Base-by-base conservation (phyloP, 2,113 vertebrate genomes). In the Dasyprocta punctata region DNA sequence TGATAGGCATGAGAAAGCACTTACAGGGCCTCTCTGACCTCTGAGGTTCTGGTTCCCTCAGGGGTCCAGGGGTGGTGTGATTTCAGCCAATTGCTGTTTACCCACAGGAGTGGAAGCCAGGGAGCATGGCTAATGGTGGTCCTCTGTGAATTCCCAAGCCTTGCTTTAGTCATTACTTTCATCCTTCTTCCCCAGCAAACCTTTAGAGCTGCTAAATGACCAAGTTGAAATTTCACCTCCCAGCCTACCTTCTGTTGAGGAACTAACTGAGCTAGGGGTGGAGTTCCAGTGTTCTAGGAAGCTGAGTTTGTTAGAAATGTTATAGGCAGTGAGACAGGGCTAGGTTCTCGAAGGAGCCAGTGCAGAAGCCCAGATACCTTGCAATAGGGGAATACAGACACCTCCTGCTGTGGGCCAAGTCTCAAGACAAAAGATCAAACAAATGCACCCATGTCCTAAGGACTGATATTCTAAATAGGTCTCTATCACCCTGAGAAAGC, bases 1-100 rank as follows among this genome's bases (percentile, higher is more conserved):
- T 22, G 95, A 97, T 89, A 95, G 83, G 95, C 93, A 82, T 75
- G 93, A 95, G 91, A 97, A 96, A 89, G 71, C 60, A 65, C 67
- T 91, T 80, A 20, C 16, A 24, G 2, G 22, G 19, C 5, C 38
- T 47, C 85, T 60, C n/a, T 92, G 93, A 96, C 89, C 93, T 41
- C 82, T 44, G 17, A n/a, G 1, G 16, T n/a, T 93, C 94, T 92
- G 75, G 85, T 86, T 28, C 49, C 47, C 61, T 89, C 88, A 60
- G 58, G 71, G 52, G 73, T 86, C 67, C 67, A 73, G 86, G 92
- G 78, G 67, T 44, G 56, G 19, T 78, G 56, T 75, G 85, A 92
- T 65, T 78, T 54, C 28, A 82, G 92, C 85, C 73, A 83, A 67
- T 38, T 77, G 89, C 73, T 26, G 4, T 80, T 91, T 89, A 85